Conservation (phyloP, 2,113 vertebrate genomes). For the Colistium nudipinnis region DNA sequence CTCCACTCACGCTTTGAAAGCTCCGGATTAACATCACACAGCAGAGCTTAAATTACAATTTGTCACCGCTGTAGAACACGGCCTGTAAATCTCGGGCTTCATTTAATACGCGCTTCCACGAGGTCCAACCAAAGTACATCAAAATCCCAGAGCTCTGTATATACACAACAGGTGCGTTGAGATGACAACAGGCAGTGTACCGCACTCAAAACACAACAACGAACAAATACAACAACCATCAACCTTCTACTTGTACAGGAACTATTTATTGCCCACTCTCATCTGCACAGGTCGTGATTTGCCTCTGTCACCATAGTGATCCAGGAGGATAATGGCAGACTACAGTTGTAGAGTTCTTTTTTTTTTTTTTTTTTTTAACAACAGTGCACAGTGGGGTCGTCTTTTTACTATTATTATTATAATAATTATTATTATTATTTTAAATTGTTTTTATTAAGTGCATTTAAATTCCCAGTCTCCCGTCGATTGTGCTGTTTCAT, state of each 20-base stretch:
- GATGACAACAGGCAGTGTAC: constrained; percentile 20
- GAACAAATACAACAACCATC: too few species aligned
- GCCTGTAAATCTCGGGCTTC: constrained; percentile 38
- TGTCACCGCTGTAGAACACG: constrained; percentile 31
- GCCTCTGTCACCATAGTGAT: constrained; percentile 58
- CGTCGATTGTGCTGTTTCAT: constrained; percentile 17
- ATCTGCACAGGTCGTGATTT: constrained; percentile 59
- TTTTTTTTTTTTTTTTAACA: too few species aligned
- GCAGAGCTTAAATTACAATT: constrained; percentile 47
- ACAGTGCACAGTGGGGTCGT: constrained; percentile 32
- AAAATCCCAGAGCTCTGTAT: constrained; percentile 17
- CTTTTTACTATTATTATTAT: constrained; percentile 17
- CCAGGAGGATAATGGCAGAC: constrained; percentile 44
- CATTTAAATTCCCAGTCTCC: constrained; percentile 30
- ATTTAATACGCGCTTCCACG: constrained; percentile 17
- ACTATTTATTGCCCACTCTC: constrained; percentile 52
- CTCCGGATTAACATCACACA: constrained; percentile 58
- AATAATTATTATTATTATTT: constrained; percentile 14
- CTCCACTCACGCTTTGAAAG: constrained; percentile 55
- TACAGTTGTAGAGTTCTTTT: constrained; percentile 21
- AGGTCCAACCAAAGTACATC: neutral
- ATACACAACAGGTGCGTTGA: constrained; percentile 62
- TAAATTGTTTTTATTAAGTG: neutral
- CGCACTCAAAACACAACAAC: too few species aligned
- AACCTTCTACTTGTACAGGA: too few species aligned